Conservation (phyloP, 2,888 invertebrate species). For the Drosophila sordidula region DNA sequence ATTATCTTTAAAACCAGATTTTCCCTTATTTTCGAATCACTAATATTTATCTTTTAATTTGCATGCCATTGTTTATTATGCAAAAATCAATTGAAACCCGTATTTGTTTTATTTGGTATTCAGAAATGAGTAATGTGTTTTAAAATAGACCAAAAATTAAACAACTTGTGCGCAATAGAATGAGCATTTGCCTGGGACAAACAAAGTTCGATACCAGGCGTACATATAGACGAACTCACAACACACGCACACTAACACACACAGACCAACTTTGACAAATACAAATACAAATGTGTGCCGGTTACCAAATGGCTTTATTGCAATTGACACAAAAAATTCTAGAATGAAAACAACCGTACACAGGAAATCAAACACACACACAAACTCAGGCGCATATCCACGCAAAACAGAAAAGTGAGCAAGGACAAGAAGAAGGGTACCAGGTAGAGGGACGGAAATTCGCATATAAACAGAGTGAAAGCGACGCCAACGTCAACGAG, state of each 20-base stretch:
- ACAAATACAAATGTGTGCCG: conserved; percentile 14
- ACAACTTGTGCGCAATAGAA: not conserved
- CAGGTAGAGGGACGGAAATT: conserved; percentile 6
- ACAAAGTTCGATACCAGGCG: conserved; percentile 4
- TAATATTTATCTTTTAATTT: not conserved
- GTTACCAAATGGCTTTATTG: conserved; percentile 63
- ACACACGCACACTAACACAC: not conserved
- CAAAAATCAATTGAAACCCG: not conserved
- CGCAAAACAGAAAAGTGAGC: conserved; percentile 1
- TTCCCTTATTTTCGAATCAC: too few species aligned
- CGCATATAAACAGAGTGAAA: conserved; percentile 23
- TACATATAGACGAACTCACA: not conserved
- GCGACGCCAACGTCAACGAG: conserved; percentile 29
- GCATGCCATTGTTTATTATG: not conserved
- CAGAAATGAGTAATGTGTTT: not conserved
- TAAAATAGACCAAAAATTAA: not conserved
- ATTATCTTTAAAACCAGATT: too few species aligned
- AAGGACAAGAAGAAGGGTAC: not conserved
- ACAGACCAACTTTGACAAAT: conserved; percentile 10
- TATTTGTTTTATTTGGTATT: not conserved
- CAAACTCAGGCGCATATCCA: not conserved
- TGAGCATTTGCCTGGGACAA: conserved; percentile 1
- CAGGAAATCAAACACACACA: conserved; percentile 37
- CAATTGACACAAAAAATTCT: conserved; percentile 60
- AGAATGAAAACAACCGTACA: conserved; percentile 40